Conservation (phyloP, 2,797 vertebrate genomes). For the Emydoidea blandingii region DNA sequence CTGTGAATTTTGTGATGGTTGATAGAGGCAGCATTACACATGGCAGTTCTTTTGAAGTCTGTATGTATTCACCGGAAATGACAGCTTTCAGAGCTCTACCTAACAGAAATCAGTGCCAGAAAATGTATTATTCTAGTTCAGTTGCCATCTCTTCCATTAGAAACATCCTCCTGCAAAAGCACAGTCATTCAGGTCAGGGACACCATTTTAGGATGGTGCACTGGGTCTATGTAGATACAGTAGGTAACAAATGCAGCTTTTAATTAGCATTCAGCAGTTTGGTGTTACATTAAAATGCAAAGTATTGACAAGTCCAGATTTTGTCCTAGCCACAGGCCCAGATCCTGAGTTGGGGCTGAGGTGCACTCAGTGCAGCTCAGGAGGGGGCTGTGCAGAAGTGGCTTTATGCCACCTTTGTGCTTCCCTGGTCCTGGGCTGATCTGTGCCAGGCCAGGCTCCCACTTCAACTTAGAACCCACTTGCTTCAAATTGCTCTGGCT, state of each 20-base stretch:
- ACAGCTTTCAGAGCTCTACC: background rate
- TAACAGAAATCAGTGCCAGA: background rate
- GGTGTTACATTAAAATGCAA: background rate
- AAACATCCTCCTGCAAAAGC: background rate
- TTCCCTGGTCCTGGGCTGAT: rapidly evolving
- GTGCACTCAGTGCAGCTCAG: background rate
- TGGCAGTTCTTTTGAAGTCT: background rate
- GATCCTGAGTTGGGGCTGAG: background rate
- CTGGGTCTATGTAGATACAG: background rate
- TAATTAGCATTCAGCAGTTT: background rate
- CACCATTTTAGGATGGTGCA: background rate
- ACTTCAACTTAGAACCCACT: background rate
- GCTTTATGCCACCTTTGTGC: background rate
- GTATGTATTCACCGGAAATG: rapidly evolving
- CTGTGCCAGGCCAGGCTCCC: background rate
- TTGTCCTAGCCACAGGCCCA: background rate
- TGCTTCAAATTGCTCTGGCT: background rate
- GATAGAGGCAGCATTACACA: background rate
- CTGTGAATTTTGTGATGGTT: background rate
- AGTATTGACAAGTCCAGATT: rapidly evolving
- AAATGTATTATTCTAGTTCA: background rate
- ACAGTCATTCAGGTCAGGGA: background rate
- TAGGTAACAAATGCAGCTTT: background rate
- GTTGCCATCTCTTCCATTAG: background rate
- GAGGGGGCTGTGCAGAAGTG: background rate